Evolutionary conservation across 2,113 vertebrate species (phyloP).

Genomic region (Thinocorus orbignyianus): DNA sequence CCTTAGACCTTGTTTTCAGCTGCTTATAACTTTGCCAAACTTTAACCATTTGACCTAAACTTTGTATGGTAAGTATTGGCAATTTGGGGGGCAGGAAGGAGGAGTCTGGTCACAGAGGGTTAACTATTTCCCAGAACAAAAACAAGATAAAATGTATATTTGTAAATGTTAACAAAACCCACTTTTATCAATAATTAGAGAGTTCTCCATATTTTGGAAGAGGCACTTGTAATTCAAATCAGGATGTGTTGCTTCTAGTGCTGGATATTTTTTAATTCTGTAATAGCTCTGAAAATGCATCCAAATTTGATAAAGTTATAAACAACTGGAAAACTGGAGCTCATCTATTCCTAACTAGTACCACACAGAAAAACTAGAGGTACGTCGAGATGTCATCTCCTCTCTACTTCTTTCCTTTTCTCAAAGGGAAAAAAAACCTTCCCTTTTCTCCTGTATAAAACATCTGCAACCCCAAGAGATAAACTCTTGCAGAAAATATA

Average conservation of each 20-base stretch:
- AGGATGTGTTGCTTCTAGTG: background rate
- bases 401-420: background rate
- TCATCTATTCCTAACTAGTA: background rate
- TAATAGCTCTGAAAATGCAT: background rate
- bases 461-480: background rate
- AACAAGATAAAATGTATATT: background rate
- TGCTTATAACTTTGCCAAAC: background rate
- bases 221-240: background rate
- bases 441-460: background rate
- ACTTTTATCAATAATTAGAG: background rate
- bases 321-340: slow-evolving; percentile 31
- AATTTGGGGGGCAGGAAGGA: background rate
- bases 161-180: accelerated
- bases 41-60: background rate
- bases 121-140: background rate
- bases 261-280: background rate
- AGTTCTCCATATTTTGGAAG: background rate
- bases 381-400: background rate
- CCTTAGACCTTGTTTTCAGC: background rate
- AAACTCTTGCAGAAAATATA: background rate
- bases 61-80: background rate
- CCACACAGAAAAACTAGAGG: background rate
- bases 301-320: slow-evolving; percentile 16
- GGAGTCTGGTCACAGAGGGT: background rate
- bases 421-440: background rate